phyloP scores from a whole-genome alignment of 2,113 vertebrate species.

The Colius striatus region DNA sequence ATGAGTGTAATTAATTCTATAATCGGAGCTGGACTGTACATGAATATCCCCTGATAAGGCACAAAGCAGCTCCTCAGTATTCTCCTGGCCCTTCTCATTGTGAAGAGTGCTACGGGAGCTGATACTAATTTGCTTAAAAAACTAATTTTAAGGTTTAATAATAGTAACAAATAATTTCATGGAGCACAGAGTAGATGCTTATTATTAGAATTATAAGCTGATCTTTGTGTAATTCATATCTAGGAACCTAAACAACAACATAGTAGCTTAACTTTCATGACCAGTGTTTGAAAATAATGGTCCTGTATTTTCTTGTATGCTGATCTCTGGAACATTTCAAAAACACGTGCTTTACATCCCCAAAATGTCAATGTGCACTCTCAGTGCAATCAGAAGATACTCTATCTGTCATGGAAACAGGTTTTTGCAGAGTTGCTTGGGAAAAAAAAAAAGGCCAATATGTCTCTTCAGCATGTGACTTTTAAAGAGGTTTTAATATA shows the following conservation, averaged over 20 bases:
- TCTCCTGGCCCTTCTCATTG: neutral
- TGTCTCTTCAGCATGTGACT: neutral
- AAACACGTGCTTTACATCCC: neutral
- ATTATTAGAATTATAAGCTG: neutral
- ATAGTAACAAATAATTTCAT: neutral
- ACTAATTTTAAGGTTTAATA: neutral
- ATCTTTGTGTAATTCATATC: neutral
- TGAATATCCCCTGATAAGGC: neutral
- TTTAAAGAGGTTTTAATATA: neutral
- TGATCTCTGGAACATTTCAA: slow-evolving; percentile 6
- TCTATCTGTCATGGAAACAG: neutral
- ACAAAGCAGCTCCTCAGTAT: neutral
- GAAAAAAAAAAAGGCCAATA: neutral
- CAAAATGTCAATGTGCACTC: neutral
- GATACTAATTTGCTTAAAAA: neutral
- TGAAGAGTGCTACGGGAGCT: neutral
- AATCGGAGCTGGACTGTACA: neutral
- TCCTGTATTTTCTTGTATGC: neutral
- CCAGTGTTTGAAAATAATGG: neutral
- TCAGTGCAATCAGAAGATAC: neutral
- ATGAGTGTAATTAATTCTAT: neutral
- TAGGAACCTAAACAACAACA: neutral
- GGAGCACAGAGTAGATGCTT: neutral
- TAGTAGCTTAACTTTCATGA: neutral
- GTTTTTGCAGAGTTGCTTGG: neutral